Evolutionary conservation across 1,140 invertebrate species (phyloP).

Genomic region (Artemia franciscana): DNA sequence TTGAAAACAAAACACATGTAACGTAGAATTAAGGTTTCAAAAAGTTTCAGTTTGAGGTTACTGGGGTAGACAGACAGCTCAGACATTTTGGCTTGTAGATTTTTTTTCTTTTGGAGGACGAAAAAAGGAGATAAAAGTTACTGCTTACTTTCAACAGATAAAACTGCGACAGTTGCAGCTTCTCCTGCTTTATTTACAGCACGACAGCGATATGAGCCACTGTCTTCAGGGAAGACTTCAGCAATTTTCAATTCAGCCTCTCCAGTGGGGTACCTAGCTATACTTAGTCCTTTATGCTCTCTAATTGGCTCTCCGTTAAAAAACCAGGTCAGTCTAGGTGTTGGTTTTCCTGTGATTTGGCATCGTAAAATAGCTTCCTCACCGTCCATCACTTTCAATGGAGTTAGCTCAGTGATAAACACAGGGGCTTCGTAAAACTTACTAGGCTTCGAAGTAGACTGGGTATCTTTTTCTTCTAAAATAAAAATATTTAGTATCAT

Average conservation of each 20-base stretch:
- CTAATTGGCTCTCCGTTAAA: slow-evolving; percentile 42
- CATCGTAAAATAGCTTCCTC: slow-evolving; percentile 58
- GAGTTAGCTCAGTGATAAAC: slow-evolving; percentile 41
- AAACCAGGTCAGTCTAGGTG: slow-evolving; percentile 55
- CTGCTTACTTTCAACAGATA: slow-evolving; percentile 53
- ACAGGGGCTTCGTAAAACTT: slow-evolving; percentile 41
- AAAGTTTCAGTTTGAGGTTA: too few relatives aligned
- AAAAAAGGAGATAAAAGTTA: too few relatives aligned
- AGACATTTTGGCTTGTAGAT: too few relatives aligned
- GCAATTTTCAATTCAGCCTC: slow-evolving; percentile 57
- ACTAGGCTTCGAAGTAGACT: too few relatives aligned
- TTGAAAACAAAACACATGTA: too few relatives aligned
- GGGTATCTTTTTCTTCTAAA: too few relatives aligned
- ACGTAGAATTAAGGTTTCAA: too few relatives aligned
- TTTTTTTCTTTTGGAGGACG: too few relatives aligned
- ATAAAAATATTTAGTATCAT: too few relatives aligned
- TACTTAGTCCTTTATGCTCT: slow-evolving; percentile 50
- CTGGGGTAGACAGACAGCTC: too few relatives aligned
- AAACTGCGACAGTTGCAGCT: slow-evolving; percentile 46
- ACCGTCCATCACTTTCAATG: slow-evolving; percentile 70
- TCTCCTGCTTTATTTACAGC: slow-evolving; percentile 66
- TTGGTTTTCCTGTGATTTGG: slow-evolving; percentile 45
- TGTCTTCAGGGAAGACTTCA: slow-evolving; percentile 84
- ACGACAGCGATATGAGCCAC: slow-evolving; percentile 54
- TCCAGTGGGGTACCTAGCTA: slow-evolving; percentile 47